Conservation (phyloP, 92 coral and sea anemone species). For the Paragorgia papillata region DNA sequence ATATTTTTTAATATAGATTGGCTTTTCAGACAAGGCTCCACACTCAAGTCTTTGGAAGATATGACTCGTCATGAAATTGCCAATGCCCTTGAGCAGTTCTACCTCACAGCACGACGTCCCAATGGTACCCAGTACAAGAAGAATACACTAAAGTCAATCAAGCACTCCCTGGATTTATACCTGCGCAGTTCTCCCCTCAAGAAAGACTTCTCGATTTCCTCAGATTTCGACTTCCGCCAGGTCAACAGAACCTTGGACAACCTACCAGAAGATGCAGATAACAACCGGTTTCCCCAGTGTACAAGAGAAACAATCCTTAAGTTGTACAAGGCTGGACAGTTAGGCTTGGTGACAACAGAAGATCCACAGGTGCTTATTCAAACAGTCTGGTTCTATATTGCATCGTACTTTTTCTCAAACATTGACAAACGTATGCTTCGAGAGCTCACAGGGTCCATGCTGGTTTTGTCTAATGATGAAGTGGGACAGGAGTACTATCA, state of each 20-base stretch:
- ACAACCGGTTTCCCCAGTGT: slow-evolving; percentile 35
- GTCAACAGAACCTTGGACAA: slow-evolving; percentile 39
- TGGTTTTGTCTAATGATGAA: slow-evolving; percentile 23
- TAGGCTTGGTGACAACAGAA: slow-evolving; percentile 27
- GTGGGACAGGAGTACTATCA: slow-evolving; percentile 21
- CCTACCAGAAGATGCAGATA: slow-evolving; percentile 35
- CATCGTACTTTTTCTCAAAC: slow-evolving; percentile 24
- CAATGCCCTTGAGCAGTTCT: slow-evolving; percentile 34
- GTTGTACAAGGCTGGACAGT: slow-evolving; percentile 27
- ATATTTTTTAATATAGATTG: no score
- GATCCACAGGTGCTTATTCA: slow-evolving; percentile 22
- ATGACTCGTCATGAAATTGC: slow-evolving; percentile 32
- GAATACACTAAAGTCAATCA: slow-evolving; percentile 31
- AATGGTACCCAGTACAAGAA: slow-evolving; percentile 42
- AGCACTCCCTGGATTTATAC: slow-evolving; percentile 35
- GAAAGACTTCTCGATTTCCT: slow-evolving; percentile 30
- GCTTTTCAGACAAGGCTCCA: slow-evolving; percentile 25
- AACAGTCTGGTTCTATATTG: slow-evolving; percentile 38
- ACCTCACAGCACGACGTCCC: slow-evolving; percentile 33
- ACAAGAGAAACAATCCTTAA: slow-evolving; percentile 25
- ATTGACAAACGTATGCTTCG: slow-evolving; percentile 38
- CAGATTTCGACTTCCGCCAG: slow-evolving; percentile 37
- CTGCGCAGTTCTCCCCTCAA: slow-evolving; percentile 31
- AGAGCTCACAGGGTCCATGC: slow-evolving; percentile 27
- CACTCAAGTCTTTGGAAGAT: slow-evolving; percentile 25